Conservation (phyloP, 2,797 vertebrate genomes). For the Momotus momota region DNA sequence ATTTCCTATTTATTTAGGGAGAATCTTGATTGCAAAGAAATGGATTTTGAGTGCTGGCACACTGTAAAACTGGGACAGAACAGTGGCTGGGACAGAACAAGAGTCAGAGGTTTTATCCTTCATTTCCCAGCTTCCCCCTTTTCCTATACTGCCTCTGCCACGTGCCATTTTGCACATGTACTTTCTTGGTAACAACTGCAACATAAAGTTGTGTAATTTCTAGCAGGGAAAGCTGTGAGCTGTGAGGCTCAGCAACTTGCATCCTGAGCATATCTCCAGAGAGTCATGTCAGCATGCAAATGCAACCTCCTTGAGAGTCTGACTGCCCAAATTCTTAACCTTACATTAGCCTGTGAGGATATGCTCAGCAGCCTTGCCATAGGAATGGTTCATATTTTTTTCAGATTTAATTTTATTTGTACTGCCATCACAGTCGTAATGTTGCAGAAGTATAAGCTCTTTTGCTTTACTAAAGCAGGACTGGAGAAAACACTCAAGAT, state of each 20-base stretch:
- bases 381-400: neutral
- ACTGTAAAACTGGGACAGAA: neutral
- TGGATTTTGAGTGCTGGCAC: neutral
- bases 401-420: neutral
- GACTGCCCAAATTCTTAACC: neutral
- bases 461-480: neutral
- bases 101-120: neutral
- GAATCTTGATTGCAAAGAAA: neutral
- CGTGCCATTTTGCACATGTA: neutral
- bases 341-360: accelerated
- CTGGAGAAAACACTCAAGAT: neutral
- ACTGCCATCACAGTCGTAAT: accelerated
- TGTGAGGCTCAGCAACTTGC: neutral
- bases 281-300: accelerated
- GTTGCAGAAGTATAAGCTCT: neutral
- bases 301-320: neutral
- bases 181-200: neutral
- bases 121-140: neutral
- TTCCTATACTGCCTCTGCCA: neutral
- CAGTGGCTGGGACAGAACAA: neutral
- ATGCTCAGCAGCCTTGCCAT: neutral
- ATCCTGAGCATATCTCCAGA: neutral
- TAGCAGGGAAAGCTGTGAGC: neutral
- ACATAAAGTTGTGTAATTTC: neutral
- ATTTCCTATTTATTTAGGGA: neutral